Percentiles rank a stretch among this genome's conserved stretches.
These are phyloP conservation scores for Dasyprocta punctata DNA, from an alignment of 2,113 vertebrate genomes.

Conservation along the genomic window DNA sequence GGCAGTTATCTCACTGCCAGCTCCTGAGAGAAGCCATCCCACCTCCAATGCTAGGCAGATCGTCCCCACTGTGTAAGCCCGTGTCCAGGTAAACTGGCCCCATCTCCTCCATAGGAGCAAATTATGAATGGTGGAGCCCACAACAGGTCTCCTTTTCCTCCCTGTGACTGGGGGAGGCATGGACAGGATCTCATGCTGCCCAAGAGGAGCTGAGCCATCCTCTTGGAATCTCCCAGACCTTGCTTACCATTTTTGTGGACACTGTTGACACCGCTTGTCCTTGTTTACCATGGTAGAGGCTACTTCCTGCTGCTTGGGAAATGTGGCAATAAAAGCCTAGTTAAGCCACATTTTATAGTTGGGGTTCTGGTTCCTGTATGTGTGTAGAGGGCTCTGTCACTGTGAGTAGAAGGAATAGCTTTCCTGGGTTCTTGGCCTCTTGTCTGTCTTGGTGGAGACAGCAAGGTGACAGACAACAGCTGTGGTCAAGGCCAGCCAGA, in stretches of 20 bases:
- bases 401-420: neutral
- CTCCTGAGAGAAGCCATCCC: neutral
- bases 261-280: rapidly evolving
- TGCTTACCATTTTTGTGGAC: neutral
- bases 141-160: neutral
- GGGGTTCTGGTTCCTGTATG: neutral
- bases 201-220: neutral
- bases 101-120: neutral
- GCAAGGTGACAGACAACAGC: neutral
- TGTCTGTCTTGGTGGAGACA: neutral
- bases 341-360: neutral
- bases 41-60: neutral
- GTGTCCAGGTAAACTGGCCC: neutral
- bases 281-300: neutral
- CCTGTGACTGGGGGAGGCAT: neutral
- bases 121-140: neutral
- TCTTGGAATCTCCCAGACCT: neutral
- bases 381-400: neutral
- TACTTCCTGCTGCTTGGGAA: neutral
- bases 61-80: rapidly evolving
- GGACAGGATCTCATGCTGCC: neutral
- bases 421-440: neutral
- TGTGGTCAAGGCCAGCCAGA: neutral
- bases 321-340: neutral
- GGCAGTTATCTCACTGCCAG: neutral